Conservation (phyloP, 2,888 invertebrate species). For the Mythimna lalbum region DNA sequence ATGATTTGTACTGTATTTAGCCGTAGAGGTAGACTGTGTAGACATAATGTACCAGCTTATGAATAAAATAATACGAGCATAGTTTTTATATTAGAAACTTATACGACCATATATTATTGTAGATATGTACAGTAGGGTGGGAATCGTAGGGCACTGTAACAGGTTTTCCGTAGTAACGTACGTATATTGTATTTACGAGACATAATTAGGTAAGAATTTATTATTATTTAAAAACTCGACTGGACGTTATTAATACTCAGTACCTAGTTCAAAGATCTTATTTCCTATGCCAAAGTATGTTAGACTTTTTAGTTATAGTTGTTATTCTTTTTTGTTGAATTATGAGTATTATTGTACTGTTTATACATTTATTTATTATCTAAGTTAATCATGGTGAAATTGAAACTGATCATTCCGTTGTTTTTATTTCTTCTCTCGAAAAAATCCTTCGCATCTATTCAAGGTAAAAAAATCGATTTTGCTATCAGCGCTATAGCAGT, state of each 20-base stretch:
- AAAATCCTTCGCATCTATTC: slow-evolving; percentile 4
- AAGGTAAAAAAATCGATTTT: slow-evolving; percentile 29
- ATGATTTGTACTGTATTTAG: slow-evolving; percentile 86
- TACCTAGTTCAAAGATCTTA: slow-evolving; percentile 52
- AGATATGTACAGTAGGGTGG: slow-evolving; percentile 73
- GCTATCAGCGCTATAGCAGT: slow-evolving; percentile 31
- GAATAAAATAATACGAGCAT: slow-evolving; percentile 82
- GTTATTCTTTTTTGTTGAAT: slow-evolving; percentile 48
- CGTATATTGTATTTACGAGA: slow-evolving; percentile 59
- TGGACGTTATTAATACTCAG: slow-evolving; percentile 55
- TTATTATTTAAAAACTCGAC: slow-evolving; percentile 57
- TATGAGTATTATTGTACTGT: slow-evolving; percentile 45
- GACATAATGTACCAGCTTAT: slow-evolving; percentile 82
- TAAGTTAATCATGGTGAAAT: slow-evolving; percentile 53
- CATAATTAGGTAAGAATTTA: slow-evolving; percentile 46
- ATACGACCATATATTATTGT: slow-evolving; percentile 76
- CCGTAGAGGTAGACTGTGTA: slow-evolving; percentile 77
- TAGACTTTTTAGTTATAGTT: slow-evolving; percentile 46
- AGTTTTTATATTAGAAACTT: slow-evolving; percentile 87
- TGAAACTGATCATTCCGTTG: slow-evolving; percentile 52
- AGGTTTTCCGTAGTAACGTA: slow-evolving; percentile 68
- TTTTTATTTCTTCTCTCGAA: slow-evolving; percentile 44
- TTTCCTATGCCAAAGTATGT: slow-evolving; percentile 63
- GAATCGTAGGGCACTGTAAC: slow-evolving; percentile 69
- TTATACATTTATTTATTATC: slow-evolving; percentile 51